Base-by-base conservation (phyloP, 1,140 invertebrate species). In the Globodera ellingtonae region DNA sequence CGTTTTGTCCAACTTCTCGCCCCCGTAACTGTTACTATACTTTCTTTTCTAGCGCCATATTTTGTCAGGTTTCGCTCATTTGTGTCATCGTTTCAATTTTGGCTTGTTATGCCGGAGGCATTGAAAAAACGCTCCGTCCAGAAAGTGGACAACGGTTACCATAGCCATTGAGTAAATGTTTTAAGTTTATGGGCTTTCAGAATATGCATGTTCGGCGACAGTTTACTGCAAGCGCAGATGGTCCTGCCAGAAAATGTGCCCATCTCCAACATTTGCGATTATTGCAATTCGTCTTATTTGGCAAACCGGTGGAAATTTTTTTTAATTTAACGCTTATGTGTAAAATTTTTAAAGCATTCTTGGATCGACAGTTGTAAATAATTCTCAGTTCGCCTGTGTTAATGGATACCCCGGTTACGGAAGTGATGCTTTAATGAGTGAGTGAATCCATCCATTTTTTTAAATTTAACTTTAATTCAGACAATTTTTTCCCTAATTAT, bases 1-100 rank as follows among this genome's bases (percentile, higher is more conserved):
- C 87, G 85, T 65, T 92, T 92, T 83, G 91, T 92, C 56, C 91
- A 91, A 87, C 90, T 91, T 84, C 89, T 92, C 79, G 91, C 91
- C 7, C 89, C 91, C 0, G 83, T 66, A 65, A 66, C n/a, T 65
- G n/a, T 83, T 69, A 48, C 72, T 70, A 79, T 56, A 65, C 59
- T 70, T 18, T 35, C 35, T 35, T 52, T 47, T 71, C 13, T 74
- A 59, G 44, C n/a, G 56, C 6, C 21, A 24, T 56, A 8, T 59
- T 79, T 75, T 9, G 5, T 6, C 75, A 81, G 80, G 10, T 92
- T n/a, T 91, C 91, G 18, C 86, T 92, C 35, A 83, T 89, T 65
- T 91, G 90, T 86, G 91, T 92, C 46, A 89, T 92, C 59, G 75
- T 91, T 47, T 92, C 91, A 44, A 91, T 92, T 76, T 47, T 92